Percentiles rank a stretch among this genome's conserved stretches.
Conservation (phyloP, 1,140 invertebrate species). For the Caenorhabditis brenneri region DNA sequence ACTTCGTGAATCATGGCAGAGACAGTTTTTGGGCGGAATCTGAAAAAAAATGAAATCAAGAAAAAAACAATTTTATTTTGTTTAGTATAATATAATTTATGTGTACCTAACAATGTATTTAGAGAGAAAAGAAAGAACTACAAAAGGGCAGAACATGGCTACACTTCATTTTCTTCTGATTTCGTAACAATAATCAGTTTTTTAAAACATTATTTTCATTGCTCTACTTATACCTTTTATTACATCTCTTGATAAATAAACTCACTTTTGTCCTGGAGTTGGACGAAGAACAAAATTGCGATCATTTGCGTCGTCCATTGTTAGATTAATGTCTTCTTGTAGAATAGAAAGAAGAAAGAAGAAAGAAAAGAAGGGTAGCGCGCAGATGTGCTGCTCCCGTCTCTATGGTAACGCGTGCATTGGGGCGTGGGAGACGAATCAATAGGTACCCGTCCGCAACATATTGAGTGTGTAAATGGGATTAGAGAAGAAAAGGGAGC, state of each 20-base stretch:
- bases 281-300: constrained; percentile 4
- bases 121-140: too few relatives aligned
- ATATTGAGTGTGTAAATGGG: too few relatives aligned
- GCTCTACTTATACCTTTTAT: too few relatives aligned
- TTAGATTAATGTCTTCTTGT: not conserved
- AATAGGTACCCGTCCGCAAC: not conserved
- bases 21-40: not conserved
- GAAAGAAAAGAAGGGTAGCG: not conserved
- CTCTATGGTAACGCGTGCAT: not conserved
- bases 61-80: too few relatives aligned
- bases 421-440: not conserved
- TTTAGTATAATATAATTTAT: too few relatives aligned
- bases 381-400: not conserved
- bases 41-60: not conserved
- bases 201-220: not conserved
- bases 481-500: too few relatives aligned
- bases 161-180: too few relatives aligned
- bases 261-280: constrained; percentile 17
- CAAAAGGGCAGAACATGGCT: too few relatives aligned
- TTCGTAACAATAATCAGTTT: too few relatives aligned
- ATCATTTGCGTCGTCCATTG: not conserved
- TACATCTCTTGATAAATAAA: too few relatives aligned
- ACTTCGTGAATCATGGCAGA: not conserved
- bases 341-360: not conserved
- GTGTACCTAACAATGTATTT: too few relatives aligned